These are phyloP conservation scores for Lordiphosa stackelbergi DNA, from an alignment of 1,140 invertebrate genomes.

Conservation along the genomic window DNA sequence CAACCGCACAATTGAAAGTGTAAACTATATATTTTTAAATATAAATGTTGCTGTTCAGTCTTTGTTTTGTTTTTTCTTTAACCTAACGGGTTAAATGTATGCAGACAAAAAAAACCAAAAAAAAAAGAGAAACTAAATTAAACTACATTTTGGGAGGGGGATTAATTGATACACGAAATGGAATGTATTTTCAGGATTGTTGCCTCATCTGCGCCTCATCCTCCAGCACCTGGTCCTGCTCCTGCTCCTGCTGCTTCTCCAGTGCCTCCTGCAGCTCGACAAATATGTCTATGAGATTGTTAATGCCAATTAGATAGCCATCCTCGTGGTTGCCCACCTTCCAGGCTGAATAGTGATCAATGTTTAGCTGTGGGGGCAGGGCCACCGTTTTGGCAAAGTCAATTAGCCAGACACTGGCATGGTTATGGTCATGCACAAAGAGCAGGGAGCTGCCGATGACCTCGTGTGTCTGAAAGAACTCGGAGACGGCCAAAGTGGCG, in stretches of 20 bases:
- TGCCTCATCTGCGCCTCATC: no score
- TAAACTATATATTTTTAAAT: no score
- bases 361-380: constrained; percentile 85
- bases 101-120: no score
- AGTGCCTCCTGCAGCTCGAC: constrained; percentile 73
- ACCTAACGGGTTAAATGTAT: no score
- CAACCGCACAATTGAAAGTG: no score
- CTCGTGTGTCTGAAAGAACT: constrained; percentile 94
- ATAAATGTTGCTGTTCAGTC: no score
- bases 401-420: constrained; percentile 96
- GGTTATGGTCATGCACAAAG: constrained; percentile 94
- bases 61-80: no score
- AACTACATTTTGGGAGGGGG: no score
- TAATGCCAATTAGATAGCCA: constrained; percentile 95
- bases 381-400: constrained; percentile 97
- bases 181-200: no score
- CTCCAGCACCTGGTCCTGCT: background rate
- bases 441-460: constrained; percentile 97
- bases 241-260: constrained; percentile 16
- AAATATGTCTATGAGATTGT: constrained; percentile 95
- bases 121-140: no score
- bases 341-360: constrained; percentile 92
- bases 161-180: no score
- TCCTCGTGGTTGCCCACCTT: constrained; percentile 98
- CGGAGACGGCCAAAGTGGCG: constrained; percentile 87